Evolutionary conservation across 2,797 vertebrate genomes (phyloP).

Genomic region (Pampus argenteus): DNA sequence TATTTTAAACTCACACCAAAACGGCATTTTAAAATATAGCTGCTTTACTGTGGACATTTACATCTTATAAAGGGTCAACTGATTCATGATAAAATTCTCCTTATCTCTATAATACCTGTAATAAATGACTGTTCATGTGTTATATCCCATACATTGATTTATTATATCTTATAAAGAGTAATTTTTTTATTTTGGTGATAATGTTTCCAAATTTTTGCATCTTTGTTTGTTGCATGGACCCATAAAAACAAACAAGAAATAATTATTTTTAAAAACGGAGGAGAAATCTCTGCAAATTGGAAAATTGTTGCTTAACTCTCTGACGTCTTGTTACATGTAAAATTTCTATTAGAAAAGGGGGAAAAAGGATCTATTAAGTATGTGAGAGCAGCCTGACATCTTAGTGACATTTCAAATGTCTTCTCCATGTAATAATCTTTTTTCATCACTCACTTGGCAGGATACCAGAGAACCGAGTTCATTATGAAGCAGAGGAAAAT

Average conservation of each 20-base stretch:
- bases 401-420: constrained; percentile 72
- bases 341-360: constrained; percentile 34
- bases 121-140: neutral
- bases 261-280: neutral
- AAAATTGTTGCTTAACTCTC: constrained; percentile 8
- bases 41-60: too few relatives aligned
- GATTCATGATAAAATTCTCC: neutral
- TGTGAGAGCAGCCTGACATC: constrained; percentile 65
- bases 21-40: too few relatives aligned
- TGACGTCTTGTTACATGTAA: constrained; percentile 31
- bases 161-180: neutral
- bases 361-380: constrained; percentile 32
- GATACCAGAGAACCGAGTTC: constrained; percentile 70
- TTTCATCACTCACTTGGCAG: constrained; percentile 72
- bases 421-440: constrained; percentile 70
- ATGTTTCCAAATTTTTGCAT: neutral
- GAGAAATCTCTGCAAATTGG: constrained; percentile 5
- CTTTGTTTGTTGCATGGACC: neutral
- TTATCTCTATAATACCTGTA: neutral
- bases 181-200: neutral
- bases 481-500: constrained; percentile 76
- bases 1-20: too few relatives aligned
- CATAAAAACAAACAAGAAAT: neutral
- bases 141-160: neutral
- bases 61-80: too few relatives aligned